These are phyloP conservation scores for Drosophila flavopinicola DNA, from an alignment of 2,888 invertebrate genomes.

Conservation along the genomic window DNA sequence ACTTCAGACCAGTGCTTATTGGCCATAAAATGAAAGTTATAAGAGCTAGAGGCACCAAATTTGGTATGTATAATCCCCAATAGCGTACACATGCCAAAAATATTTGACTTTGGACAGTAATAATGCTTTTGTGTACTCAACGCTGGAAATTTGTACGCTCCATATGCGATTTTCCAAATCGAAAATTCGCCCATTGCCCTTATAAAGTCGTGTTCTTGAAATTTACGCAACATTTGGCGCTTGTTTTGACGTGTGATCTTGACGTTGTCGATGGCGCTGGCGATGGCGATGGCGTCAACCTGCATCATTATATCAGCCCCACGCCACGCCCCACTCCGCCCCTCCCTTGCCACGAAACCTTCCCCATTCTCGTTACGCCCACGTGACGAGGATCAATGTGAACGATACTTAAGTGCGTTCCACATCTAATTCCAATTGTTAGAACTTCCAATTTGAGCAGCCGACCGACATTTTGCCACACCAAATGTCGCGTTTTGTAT, in stretches of 20 bases:
- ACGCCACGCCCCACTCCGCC: conserved; percentile 3
- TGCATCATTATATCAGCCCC: conserved; percentile 35
- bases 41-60: no score
- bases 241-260: conserved; percentile 69
- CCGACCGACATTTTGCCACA: conserved; percentile 61
- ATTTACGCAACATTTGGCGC: conserved; percentile 80
- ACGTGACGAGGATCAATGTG: conserved; percentile 50
- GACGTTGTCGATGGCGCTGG: conserved; percentile 28
- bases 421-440: conserved; percentile 63
- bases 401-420: conserved; percentile 51
- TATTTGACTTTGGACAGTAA: no score
- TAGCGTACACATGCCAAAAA: no score
- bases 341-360: background rate
- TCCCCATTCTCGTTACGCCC: conserved; percentile 38
- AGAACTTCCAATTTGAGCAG: conserved; percentile 76
- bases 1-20: no score
- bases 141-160: conserved; percentile 29
- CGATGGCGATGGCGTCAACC: conserved; percentile 68
- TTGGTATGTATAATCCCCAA: no score
- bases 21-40: no score
- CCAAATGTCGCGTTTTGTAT: conserved; percentile 50
- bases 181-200: conserved; percentile 40
- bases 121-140: no score
- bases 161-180: conserved; percentile 37
- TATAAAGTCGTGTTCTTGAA: conserved; percentile 69